These are phyloP conservation scores for Odocoileus virginianus DNA, from an alignment of 2,113 vertebrate species.

Conservation along the genomic window DNA sequence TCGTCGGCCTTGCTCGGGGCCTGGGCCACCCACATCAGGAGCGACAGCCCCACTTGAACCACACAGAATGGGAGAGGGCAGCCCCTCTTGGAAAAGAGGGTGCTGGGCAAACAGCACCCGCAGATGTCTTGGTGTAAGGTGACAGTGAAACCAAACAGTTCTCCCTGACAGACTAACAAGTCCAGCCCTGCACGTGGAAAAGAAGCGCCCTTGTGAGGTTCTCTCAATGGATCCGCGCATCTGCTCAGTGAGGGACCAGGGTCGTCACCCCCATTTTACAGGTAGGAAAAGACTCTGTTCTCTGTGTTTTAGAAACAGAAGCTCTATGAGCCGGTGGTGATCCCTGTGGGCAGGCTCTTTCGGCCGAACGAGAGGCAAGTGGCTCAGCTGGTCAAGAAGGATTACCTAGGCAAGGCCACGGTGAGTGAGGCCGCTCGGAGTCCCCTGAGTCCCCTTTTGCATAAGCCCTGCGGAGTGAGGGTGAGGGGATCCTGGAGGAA, in stretches of 20 bases:
- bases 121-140: rapidly evolving
- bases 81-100: not conserved
- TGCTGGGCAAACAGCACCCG: not conserved
- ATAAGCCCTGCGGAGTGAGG: rapidly evolving
- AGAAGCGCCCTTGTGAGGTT: not conserved
- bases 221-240: not conserved
- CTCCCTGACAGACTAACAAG: not conserved
- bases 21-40: rapidly evolving
- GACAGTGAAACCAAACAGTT: not conserved
- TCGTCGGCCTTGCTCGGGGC: not conserved
- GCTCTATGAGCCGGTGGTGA: conserved; percentile 82
- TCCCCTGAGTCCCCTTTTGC: rapidly evolving
- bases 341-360: conserved; percentile 87
- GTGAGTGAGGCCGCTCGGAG: conserved; percentile 73
- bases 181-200: not conserved
- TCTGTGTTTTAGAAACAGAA: conserved; percentile 88
- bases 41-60: not conserved
- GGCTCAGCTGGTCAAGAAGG: conserved; percentile 95
- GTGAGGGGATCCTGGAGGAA: not conserved
- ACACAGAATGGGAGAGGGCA: not conserved
- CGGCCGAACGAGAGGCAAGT: conserved; percentile 94
- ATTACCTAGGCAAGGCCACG: conserved; percentile 96
- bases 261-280: rapidly evolving
- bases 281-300: not conserved
- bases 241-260: not conserved